Base-by-base conservation (phyloP, 2,888 invertebrate species). In the Diarsia dahlii region DNA sequence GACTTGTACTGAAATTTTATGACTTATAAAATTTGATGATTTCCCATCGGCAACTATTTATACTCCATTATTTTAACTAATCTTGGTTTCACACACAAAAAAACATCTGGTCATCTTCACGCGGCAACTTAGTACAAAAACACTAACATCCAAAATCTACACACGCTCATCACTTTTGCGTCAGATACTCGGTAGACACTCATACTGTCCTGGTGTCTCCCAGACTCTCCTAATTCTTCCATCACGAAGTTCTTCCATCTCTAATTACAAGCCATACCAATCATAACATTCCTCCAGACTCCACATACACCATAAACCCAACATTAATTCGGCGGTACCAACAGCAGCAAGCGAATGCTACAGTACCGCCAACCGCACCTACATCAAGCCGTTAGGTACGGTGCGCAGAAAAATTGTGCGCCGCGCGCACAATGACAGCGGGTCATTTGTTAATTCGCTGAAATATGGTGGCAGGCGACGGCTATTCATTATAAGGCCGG, bases 361-460 rank as follows among this genome's bases (percentile, higher is more conserved):
- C 85, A 87, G 80, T 79, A 80, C 89, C 89, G 89, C 91, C 92
- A 88, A 95, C 96, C 96, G 95, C 96, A 95, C 93, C 94, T 95
- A 94, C 94, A 94, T 96, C 95, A 95, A 91, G 90, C 93, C 90
- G 91, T 89, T 91, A 92, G 91, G 95, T 95, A 95, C 95, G 92
- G 96, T 94, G 94, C 89, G 93, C 96, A 96, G 96, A 96, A 96
- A 96, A 96, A 96, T 96, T 91, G 96, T 91, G 92, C 92, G 91
- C 94, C 93, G 94, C 94, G 94, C 95, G 89, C 91, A 89, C 93
- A 91, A 90, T 93, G 96, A 96, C 96, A 94, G 94, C 88, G 86
- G 93, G 95, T 95, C 95, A 95, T 96, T 96, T 96, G 96, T 96
- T 96, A 96, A 96, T 96, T 94, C 95, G 91, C 93, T 96, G 96